Conservation (phyloP, 2,113 vertebrate species). For the Crotalus helleri region DNA sequence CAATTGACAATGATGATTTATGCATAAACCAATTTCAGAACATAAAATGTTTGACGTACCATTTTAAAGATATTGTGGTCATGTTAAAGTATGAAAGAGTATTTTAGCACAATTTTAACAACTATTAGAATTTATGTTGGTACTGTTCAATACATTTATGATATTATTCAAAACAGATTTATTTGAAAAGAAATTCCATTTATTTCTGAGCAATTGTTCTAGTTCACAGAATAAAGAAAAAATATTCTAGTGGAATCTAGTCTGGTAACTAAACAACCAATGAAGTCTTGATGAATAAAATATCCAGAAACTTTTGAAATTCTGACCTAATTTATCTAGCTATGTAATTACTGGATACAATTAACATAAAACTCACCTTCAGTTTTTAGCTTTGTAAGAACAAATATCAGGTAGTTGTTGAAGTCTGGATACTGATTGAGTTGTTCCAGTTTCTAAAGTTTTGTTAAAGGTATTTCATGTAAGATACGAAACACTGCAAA, state of each 20-base stretch:
- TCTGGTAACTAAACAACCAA: not conserved
- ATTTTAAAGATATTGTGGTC: not conserved
- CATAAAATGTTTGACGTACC: not conserved
- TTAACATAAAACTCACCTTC: constrained; percentile 82
- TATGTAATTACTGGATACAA: not conserved
- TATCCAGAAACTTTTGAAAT: not conserved
- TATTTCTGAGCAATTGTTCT: not conserved
- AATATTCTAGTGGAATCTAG: not conserved
- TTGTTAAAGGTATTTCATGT: constrained; percentile 74
- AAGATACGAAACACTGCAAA: not conserved
- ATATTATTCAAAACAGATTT: not conserved
- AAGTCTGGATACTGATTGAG: constrained; percentile 98
- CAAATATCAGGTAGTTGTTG: constrained; percentile 98
- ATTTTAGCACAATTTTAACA: not conserved
- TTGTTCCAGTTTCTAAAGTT: constrained; percentile 93
- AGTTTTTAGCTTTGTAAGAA: constrained; percentile 94
- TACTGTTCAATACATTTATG: not conserved
- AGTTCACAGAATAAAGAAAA: not conserved
- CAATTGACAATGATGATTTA: not conserved
- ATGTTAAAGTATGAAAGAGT: not conserved
- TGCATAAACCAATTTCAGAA: not conserved
- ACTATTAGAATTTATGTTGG: not conserved
- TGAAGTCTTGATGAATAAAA: not conserved
- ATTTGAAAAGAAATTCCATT: not conserved
- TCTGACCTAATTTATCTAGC: not conserved